These are phyloP conservation scores for Kryptopterus vitreolus DNA, from an alignment of 2,797 vertebrate genomes.

Conservation along the genomic window DNA sequence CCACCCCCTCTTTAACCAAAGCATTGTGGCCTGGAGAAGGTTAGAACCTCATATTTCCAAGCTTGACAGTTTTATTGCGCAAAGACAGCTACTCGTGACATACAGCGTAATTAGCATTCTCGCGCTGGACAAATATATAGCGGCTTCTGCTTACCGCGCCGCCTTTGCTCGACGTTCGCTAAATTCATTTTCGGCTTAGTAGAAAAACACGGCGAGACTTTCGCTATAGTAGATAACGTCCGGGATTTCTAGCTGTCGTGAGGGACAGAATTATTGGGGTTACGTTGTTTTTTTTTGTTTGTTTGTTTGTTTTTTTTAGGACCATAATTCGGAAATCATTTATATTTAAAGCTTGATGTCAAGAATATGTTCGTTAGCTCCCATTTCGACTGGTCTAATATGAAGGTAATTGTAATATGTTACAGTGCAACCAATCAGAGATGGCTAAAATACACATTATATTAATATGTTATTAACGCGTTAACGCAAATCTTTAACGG, in stretches of 20 bases:
- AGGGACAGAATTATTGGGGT: not conserved
- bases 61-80: not conserved
- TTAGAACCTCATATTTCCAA: constrained; percentile 35
- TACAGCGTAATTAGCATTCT: constrained; percentile 31
- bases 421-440: no score
- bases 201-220: not conserved
- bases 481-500: no score
- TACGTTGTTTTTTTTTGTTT: not conserved
- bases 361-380: no score
- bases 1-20: not conserved
- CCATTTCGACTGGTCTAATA: no score
- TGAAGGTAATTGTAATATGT: no score
- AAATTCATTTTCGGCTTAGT: constrained; percentile 7
- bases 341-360: no score
- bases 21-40: constrained; percentile 6
- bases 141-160: constrained; percentile 10
- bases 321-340: no score
- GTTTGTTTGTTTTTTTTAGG: no score
- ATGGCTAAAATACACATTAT: no score
- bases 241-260: not conserved
- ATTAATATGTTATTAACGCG: no score
- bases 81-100: constrained; percentile 28
- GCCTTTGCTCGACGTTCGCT: constrained; percentile 8
- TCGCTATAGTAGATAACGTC: not conserved
- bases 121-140: not conserved